Percentiles rank a stretch among this genome's conserved stretches.
phyloP scores from a whole-genome alignment of 2,888 invertebrate species.

The Latrodectus hesperus region DNA sequence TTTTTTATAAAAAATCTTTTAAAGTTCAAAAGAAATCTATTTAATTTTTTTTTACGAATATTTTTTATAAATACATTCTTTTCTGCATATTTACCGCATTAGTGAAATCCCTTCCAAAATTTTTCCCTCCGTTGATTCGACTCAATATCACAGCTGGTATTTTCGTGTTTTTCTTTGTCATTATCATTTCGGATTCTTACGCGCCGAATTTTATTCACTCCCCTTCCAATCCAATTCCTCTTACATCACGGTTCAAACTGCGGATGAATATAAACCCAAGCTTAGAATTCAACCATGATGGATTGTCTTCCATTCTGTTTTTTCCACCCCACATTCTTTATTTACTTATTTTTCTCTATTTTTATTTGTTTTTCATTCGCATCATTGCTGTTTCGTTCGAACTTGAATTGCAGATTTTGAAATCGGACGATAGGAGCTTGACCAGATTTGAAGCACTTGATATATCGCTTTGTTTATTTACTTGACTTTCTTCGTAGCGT shows the following conservation, averaged over 20 bases:
- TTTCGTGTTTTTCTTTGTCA: constrained; percentile 24
- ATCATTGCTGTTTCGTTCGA: not conserved
- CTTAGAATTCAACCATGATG: constrained; percentile 17
- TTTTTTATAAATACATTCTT: too few relatives aligned
- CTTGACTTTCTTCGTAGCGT: not conserved
- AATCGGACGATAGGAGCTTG: not conserved
- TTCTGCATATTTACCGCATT: constrained; percentile 2
- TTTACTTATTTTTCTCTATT: not conserved
- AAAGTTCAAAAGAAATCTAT: too few relatives aligned
- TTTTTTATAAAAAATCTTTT: too few relatives aligned
- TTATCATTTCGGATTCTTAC: constrained; percentile 25
- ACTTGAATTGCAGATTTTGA: constrained; percentile 25
- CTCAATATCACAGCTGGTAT: constrained; percentile 43
- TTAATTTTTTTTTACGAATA: too few relatives aligned
- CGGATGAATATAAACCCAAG: constrained; percentile 28
- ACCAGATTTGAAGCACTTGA: not conserved
- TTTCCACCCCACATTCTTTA: not conserved
- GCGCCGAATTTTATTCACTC: constrained; percentile 10
- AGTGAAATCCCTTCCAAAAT: not conserved
- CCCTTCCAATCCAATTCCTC: not conserved
- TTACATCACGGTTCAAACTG: constrained; percentile 11
- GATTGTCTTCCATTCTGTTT: constrained; percentile 26
- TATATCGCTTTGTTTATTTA: constrained; percentile 10
- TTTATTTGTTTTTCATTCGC: constrained; percentile 9
- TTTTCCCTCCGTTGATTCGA: constrained; percentile 4